Conservation (phyloP, 2,888 invertebrate species). For the Zhuqinia jingwanae region DNA sequence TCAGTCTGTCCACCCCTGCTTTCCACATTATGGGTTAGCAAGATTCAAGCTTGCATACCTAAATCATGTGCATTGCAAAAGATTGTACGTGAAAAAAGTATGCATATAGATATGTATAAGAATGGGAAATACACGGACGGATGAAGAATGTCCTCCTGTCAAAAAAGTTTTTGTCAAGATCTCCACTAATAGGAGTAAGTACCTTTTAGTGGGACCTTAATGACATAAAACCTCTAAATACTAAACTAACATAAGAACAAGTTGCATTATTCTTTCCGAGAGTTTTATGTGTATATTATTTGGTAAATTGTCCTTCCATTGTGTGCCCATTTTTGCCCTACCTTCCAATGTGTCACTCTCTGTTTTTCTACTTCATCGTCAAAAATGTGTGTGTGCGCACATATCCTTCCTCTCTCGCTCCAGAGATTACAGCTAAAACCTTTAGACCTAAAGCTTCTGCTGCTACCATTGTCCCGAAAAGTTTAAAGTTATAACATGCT, state of each 20-base stretch:
- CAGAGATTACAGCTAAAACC: neutral
- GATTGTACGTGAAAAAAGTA: neutral
- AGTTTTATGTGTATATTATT: neutral
- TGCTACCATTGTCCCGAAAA: too few relatives aligned
- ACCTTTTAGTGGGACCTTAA: constrained; percentile 47
- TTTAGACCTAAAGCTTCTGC: neutral
- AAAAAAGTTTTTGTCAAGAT: constrained; percentile 50
- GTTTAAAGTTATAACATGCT: neutral
- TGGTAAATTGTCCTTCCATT: neutral
- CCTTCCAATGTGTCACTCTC: neutral
- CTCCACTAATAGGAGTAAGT: constrained; percentile 31
- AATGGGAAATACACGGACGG: neutral
- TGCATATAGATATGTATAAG: neutral
- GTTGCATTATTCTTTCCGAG: neutral
- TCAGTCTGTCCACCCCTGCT: neutral
- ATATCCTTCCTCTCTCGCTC: neutral
- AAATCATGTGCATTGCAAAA: too few relatives aligned
- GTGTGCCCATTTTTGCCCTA: neutral
- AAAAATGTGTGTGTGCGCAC: neutral
- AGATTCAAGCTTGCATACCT: neutral
- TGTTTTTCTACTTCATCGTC: neutral
- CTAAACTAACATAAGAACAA: constrained; percentile 20
- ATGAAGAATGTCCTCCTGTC: constrained; percentile 35
- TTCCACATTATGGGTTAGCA: neutral
- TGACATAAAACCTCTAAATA: constrained; percentile 52